Evolutionary conservation across 2,888 invertebrate species (phyloP).

Genomic region (Pocota personata): DNA sequence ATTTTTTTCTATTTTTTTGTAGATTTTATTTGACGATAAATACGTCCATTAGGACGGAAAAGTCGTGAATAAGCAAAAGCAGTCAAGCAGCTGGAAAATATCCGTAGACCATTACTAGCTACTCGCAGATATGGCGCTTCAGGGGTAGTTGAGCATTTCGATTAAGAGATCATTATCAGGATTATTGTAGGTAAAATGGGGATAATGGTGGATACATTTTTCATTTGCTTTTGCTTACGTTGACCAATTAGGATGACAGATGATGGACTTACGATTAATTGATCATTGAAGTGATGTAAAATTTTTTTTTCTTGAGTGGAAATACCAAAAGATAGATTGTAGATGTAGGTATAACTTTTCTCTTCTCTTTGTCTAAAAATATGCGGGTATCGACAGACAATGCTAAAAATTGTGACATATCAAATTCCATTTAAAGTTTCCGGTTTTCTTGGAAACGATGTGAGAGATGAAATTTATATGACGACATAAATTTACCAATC

Average conservation of each 20-base stretch:
- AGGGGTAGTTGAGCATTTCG: conserved; percentile 38
- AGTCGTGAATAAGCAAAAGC: conserved; percentile 41
- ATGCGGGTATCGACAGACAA: no score
- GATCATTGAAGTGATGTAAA: conserved; percentile 2
- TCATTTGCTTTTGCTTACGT: background rate
- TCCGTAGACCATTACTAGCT: conserved; percentile 14
- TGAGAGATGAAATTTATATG: background rate
- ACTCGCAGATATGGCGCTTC: conserved; percentile 23
- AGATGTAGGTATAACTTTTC: no score
- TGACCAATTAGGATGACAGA: conserved; percentile 50
- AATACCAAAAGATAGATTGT: background rate
- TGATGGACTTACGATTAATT: conserved; percentile 53
- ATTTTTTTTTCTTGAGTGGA: background rate
- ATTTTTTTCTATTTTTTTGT: background rate
- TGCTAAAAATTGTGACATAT: background rate
- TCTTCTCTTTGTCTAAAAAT: background rate
- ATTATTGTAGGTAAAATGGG: conserved; percentile 1
- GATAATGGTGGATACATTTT: background rate
- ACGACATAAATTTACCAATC: conserved; percentile 21
- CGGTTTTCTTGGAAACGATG: background rate
- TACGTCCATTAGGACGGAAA: conserved; percentile 40
- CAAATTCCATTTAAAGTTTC: conserved; percentile 6
- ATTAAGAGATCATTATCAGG: conserved; percentile 55
- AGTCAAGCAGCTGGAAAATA: conserved; percentile 13
- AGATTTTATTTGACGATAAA: conserved; percentile 59